Percentiles rank a stretch among this genome's conserved stretches.
Conservation (phyloP, 1,140 invertebrate genomes). For the Trichoplusia ni region DNA sequence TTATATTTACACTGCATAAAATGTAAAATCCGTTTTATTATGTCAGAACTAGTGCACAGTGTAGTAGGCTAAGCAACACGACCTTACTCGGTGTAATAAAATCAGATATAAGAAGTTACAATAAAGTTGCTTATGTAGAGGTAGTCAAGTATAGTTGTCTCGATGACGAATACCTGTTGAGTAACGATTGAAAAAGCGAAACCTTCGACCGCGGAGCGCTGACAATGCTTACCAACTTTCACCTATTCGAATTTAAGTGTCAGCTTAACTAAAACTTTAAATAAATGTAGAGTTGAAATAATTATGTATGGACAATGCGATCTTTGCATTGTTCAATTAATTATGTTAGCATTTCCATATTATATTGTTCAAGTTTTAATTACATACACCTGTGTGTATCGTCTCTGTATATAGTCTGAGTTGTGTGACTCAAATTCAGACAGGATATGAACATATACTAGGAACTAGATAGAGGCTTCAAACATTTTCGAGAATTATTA, state of each 20-base stretch:
- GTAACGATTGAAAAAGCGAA: conserved; percentile 73
- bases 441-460: conserved; percentile 44
- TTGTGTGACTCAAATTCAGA: conserved; percentile 30
- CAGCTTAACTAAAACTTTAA: conserved; percentile 35
- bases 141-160: conserved; percentile 31
- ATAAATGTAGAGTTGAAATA: conserved; percentile 1
- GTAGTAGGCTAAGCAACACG: conserved; percentile 6
- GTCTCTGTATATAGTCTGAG: background rate
- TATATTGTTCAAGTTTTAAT: background rate
- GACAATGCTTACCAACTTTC: conserved; percentile 71
- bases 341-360: background rate
- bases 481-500: conserved; percentile 67
- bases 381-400: background rate
- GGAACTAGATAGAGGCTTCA: conserved; percentile 53
- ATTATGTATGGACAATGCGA: background rate
- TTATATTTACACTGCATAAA: background rate
- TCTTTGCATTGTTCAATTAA: background rate
- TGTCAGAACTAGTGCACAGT: conserved; percentile 16
- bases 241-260: conserved; percentile 60
- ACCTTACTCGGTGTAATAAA: conserved; percentile 28
- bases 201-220: conserved; percentile 66
- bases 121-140: conserved; percentile 29
- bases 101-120: conserved; percentile 30
- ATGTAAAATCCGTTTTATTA: conserved; percentile 5
- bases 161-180: conserved; percentile 70